Conservation (phyloP, 2,113 vertebrate genomes). For the Scatophagus argus region DNA sequence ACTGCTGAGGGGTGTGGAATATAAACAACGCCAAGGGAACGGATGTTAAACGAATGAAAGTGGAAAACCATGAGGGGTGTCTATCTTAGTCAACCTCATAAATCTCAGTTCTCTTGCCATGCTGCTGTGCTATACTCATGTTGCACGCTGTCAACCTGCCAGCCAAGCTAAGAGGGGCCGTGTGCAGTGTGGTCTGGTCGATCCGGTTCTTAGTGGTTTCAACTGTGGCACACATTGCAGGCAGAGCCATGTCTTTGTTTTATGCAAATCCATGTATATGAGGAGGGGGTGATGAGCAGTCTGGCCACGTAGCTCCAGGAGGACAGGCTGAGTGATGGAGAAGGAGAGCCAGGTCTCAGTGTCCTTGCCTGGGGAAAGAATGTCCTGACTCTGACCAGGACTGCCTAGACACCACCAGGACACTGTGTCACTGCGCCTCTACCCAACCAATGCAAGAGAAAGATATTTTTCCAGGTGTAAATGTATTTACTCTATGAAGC, state of each 20-base stretch:
- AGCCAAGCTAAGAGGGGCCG: constrained; percentile 62
- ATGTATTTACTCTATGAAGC: constrained; percentile 43
- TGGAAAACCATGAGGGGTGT: constrained; percentile 82
- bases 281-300: constrained; percentile 74
- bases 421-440: constrained; percentile 29
- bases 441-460: constrained; percentile 5
- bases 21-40: constrained; percentile 77
- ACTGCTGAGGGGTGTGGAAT: constrained; percentile 57
- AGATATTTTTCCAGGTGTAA: constrained; percentile 12
- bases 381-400: constrained; percentile 70
- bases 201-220: constrained; percentile 47
- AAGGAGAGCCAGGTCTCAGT: constrained; percentile 75
- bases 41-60: constrained; percentile 76
- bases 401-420: constrained; percentile 52
- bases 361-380: constrained; percentile 81
- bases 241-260: constrained; percentile 75
- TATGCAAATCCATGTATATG: constrained; percentile 82
- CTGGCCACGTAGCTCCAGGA: constrained; percentile 82
- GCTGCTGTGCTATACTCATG: constrained; percentile 52
- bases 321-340: constrained; percentile 81
- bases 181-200: constrained; percentile 47
- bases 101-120: constrained; percentile 66
- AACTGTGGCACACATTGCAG: constrained; percentile 40
- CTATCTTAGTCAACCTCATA: constrained; percentile 72
- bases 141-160: constrained; percentile 70